A percentile compares a stretch with the other conserved stretches of the same genome.
Conservation (phyloP, 1,140 invertebrate genomes). For the Agrypnia vestita region DNA sequence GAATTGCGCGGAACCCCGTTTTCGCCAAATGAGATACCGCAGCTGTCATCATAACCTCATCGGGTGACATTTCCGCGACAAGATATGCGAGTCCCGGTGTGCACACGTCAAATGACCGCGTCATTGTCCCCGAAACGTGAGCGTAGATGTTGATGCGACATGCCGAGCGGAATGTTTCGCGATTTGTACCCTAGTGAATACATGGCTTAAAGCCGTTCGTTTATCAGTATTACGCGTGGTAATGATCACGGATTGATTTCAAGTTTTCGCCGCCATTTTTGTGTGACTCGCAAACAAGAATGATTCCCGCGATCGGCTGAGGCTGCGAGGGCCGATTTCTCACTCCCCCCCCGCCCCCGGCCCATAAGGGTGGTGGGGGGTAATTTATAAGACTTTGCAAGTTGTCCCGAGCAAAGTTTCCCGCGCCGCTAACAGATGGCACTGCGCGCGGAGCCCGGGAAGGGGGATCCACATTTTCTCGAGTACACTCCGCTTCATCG, state of each 20-base stretch:
- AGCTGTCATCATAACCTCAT: too few species aligned
- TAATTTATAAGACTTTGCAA: conserved; percentile 28
- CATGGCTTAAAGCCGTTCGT: too few species aligned
- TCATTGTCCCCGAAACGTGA: too few species aligned
- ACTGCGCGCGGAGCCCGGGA: neutral
- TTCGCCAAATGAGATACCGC: too few species aligned
- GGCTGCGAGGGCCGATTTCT: neutral
- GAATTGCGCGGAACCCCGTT: too few species aligned
- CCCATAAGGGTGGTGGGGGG: neutral
- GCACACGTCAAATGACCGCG: too few species aligned
- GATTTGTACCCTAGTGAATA: too few species aligned
- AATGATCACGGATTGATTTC: neutral
- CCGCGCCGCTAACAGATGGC: conserved; percentile 7
- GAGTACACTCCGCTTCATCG: neutral
- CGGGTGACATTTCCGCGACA: too few species aligned
- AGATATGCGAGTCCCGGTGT: too few species aligned
- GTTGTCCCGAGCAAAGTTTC: neutral
- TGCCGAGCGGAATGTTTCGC: too few species aligned
- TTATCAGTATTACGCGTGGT: neutral
- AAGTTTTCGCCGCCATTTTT: neutral
- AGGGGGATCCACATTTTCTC: neutral
- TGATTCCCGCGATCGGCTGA: neutral
- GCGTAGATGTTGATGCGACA: too few species aligned
- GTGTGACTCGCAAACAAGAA: neutral
- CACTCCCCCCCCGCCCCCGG: neutral